Conservation (phyloP, 64 coral and sea anemone genomes). For the Montipora capricornis region DNA sequence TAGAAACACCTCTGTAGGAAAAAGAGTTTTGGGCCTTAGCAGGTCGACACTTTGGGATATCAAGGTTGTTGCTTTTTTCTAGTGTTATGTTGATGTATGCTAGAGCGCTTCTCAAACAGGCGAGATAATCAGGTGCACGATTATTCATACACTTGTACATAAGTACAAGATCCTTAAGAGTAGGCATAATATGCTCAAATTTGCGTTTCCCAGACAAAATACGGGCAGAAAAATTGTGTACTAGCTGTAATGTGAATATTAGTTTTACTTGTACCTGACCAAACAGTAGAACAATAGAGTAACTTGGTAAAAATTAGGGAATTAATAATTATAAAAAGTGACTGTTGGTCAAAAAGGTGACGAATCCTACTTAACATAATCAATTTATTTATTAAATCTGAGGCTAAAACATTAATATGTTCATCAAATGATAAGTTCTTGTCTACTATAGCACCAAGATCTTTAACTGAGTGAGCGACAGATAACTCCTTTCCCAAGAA, state of each 20-base stretch:
- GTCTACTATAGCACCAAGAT: neutral
- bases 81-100: slow-evolving; percentile 54
- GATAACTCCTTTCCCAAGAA: too few species aligned
- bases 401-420: too few species aligned
- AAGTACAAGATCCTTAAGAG: neutral
- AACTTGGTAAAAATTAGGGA: neutral
- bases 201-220: slow-evolving; percentile 23
- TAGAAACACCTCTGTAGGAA: slow-evolving; percentile 12
- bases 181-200: slow-evolving; percentile 44
- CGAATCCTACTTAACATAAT: neutral
- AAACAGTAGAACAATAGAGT: neutral
- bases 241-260: slow-evolving; percentile 17
- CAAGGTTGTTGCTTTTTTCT: slow-evolving; percentile 22
- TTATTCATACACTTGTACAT: slow-evolving; percentile 70
- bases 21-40: slow-evolving; percentile 48
- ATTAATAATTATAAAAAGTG: slow-evolving; percentile 29
- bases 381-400: too few species aligned
- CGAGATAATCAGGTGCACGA: slow-evolving; percentile 42
- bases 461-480: neutral
- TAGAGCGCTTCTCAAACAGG: slow-evolving; percentile 58
- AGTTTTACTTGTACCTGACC: too few species aligned
- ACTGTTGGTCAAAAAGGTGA: slow-evolving; percentile 1
- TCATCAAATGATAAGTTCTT: too few species aligned
- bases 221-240: neutral
- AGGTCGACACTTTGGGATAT: slow-evolving; percentile 54